Evolutionary conservation across 1,140 invertebrate species (phyloP), one percentile per base, ranked within the genome.

Genomic region (Platyscapa corneri): DNA sequence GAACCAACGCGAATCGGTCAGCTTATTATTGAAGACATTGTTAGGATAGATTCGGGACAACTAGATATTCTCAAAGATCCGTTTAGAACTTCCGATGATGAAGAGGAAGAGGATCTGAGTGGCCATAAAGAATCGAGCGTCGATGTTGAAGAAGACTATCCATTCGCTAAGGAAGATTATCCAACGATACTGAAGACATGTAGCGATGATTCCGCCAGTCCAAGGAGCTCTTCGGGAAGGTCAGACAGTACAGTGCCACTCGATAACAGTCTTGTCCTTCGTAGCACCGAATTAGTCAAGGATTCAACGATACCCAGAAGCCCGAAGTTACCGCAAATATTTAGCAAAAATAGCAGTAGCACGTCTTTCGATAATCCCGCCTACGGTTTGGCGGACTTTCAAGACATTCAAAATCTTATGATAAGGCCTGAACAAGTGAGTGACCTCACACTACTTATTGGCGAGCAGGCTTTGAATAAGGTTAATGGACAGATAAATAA

Each of bases 141-240:
- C 7, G 93, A 93, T 84, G 87, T 89, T 0, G 92, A 93, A 56
- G 92, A 93, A 76, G 93, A 93, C 34, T 93, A 93, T 65, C 93
- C 92, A 0, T 93, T 93, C 81, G 93, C 92, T 7, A 93, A 93
- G 74, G 93, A 93, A 64, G 92, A 93, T 70, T 93, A 93, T 42
- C 93, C 93, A 3, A 93, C 92, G 0, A 93, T 93, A 90, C 83
- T 93, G 12, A 93, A 93, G 77, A 92, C 91, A 0, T 93, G 92
- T 83, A 93, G 92, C 87, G 92, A 93, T 86, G 91, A 93, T 37
- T 93, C 93, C 16, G 91, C 92, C 0, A 93, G 93, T 77, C 92
- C 92, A 3, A 89, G 93, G 60, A 93, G 92, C 56, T 93, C 92
- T 0, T 93, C 92, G 0, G 91, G 92, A 0, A 87, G 92, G 23